A percentile compares a stretch with the other conserved stretches of the same genome.
phyloP scores from a whole-genome alignment of 1,140 invertebrate species.

The Drosophila sturtevanti region DNA sequence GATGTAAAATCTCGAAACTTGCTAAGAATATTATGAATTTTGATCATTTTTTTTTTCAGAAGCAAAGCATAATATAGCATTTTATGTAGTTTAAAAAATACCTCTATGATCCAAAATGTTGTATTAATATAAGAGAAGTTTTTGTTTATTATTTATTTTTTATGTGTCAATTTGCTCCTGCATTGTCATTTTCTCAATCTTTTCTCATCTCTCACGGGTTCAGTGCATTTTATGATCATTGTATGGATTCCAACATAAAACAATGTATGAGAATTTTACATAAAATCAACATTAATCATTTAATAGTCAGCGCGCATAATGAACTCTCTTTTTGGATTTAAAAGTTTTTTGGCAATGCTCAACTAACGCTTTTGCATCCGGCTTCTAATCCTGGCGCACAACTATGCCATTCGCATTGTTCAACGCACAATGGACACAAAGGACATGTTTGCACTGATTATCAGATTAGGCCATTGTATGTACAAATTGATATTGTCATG shows the following conservation, averaged over 20 bases:
- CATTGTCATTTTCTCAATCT: conserved; percentile 45
- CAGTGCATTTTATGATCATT: conserved; percentile 63
- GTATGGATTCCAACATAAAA: conserved; percentile 40
- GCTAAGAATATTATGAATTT: too few relatives aligned
- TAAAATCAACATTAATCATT: conserved; percentile 78
- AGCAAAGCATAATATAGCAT: too few relatives aligned
- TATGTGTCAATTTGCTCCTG: not conserved
- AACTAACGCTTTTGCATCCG: conserved; percentile 40
- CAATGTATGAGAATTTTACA: conserved; percentile 53
- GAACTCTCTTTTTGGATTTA: conserved; percentile 42
- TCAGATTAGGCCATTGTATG: conserved; percentile 82
- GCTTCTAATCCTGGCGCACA: conserved; percentile 82
- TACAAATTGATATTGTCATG: conserved; percentile 83
- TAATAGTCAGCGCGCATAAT: conserved; percentile 64
- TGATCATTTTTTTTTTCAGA: too few relatives aligned
- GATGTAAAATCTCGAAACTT: not conserved
- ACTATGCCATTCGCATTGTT: conserved; percentile 82
- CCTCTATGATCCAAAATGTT: too few relatives aligned
- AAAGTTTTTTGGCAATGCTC: conserved; percentile 42
- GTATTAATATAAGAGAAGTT: too few relatives aligned
- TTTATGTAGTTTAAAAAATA: too few relatives aligned
- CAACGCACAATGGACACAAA: conserved; percentile 82
- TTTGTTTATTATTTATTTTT: too few relatives aligned
- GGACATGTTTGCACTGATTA: conserved; percentile 83
- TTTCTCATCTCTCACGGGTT: conserved; percentile 17